Conservation (phyloP, 2,113 vertebrate species). For the Hepsetus odoe region DNA sequence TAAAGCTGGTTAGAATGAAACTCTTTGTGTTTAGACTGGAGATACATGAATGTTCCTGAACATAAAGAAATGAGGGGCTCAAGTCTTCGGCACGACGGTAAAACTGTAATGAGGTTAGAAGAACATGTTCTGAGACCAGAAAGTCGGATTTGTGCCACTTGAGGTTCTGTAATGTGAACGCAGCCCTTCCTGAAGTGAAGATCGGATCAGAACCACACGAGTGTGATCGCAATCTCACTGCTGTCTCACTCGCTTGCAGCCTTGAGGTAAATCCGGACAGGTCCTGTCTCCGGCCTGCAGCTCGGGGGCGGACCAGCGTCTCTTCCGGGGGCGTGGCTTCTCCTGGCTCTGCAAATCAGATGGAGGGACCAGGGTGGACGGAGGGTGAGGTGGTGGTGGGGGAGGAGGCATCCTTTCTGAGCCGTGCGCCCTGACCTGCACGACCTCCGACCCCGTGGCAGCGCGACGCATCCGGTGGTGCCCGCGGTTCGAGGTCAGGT, state of each 20-base stretch:
- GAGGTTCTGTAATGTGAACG: background rate
- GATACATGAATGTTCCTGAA: too few relatives aligned
- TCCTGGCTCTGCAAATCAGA: constrained; percentile 52
- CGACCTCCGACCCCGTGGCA: constrained; percentile 50
- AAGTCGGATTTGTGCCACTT: background rate
- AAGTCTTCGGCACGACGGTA: too few relatives aligned
- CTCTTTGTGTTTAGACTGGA: too few relatives aligned
- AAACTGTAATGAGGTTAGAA: too few relatives aligned
- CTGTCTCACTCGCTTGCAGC: constrained; percentile 76
- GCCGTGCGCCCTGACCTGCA: constrained; percentile 59
- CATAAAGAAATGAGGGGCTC: too few relatives aligned
- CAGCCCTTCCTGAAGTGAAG: too few relatives aligned
- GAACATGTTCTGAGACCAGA: too few relatives aligned
- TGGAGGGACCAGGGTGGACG: constrained; percentile 21
- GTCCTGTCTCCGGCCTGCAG: constrained; percentile 58
- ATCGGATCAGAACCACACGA: too few relatives aligned
- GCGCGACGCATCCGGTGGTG: constrained; percentile 57
- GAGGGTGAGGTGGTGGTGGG: constrained; percentile 64
- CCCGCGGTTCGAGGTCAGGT: constrained; percentile 46
- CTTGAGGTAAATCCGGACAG: constrained; percentile 77
- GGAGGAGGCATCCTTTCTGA: constrained; percentile 69
- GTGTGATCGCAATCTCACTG: constrained; percentile 60
- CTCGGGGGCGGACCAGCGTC: constrained; percentile 79
- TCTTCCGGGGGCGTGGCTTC: constrained; percentile 67
- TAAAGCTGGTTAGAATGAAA: too few relatives aligned